phyloP scores from a whole-genome alignment of 92 coral and sea anemone genomes.

The Parazoanthus darwini region DNA sequence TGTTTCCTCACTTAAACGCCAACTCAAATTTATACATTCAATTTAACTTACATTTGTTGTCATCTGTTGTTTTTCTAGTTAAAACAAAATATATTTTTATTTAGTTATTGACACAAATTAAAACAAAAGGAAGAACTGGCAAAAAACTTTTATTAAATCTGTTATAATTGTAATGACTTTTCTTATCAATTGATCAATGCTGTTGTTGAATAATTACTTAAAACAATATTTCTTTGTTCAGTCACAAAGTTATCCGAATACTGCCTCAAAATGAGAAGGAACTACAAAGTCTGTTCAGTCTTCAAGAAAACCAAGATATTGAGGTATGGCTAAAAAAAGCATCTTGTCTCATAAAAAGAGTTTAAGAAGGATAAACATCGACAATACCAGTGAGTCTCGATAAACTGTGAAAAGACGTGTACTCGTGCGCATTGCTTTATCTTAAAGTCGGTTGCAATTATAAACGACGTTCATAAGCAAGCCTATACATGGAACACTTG shows the following conservation, averaged over 20 bases:
- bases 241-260: conserved; percentile 9
- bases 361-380: not conserved
- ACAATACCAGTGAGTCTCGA: not conserved
- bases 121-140: not conserved
- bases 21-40: not conserved
- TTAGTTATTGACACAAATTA: no score
- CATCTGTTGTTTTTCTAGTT: not conserved
- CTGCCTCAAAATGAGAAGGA: not conserved
- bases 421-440: no score
- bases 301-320: not conserved
- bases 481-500: no score
- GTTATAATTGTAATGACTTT: not conserved
- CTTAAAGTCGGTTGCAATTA: no score
- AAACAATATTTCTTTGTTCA: not conserved
- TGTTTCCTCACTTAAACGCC: not conserved
- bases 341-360: not conserved
- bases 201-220: not conserved
- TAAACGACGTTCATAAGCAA: no score
- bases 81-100: not conserved
- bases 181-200: not conserved
- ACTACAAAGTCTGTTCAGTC: not conserved
- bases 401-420: no score
- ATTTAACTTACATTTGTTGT: not conserved
- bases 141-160: not conserved
- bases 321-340: not conserved